Base-by-base conservation (phyloP, 2,888 invertebrate genomes). In the Agonopterix subpropinquella region DNA sequence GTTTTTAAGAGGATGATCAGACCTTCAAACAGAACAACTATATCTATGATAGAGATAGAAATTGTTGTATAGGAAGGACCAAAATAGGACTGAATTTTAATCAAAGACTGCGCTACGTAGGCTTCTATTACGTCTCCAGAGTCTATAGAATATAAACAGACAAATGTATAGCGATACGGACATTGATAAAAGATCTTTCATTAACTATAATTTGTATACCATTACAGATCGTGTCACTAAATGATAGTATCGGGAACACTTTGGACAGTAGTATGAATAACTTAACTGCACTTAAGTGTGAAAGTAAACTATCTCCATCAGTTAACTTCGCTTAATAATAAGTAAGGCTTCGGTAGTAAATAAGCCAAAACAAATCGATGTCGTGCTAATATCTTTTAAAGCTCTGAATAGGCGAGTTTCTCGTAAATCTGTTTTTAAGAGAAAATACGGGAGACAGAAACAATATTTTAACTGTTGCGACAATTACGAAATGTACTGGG, bases 341-440 rank as follows among this genome's bases (percentile, higher is more conserved):
- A 58, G 54, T 53, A 54, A 52, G 48, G 49, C 47, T 43, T 43
- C 13, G 48, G 47, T 50, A 51, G 55, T 57, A 57, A 59, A 59
- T 57, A 54, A 55, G 53, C 52, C 44, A 52, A 54, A 59, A 56
- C 35, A 48, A 48, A 44, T 48, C 44, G 35, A 11, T 37, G 39
- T 36, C 18, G 42, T 11, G 43, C 11, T 46, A 50, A 47, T 50
- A 11, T 39, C 39, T 5, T 50, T 43, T 43, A 43, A 47, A 36
- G 13, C 7, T 11, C 45, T 7, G 10, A 28, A n/a, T 41, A 41
- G 41, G 41, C 10, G 10, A 41, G 4, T 41, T 41, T 41, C 41
- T 11, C 11, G 10, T n/a, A 28, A 28, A 28, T 28, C 28, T 28
- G 28, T 28, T 28, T 18, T 1, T 28, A 7, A 28, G 28, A 28